Percentiles rank a stretch among this genome's conserved stretches.
Conservation (phyloP, 2,113 vertebrate species). For the Prunella himalayana region DNA sequence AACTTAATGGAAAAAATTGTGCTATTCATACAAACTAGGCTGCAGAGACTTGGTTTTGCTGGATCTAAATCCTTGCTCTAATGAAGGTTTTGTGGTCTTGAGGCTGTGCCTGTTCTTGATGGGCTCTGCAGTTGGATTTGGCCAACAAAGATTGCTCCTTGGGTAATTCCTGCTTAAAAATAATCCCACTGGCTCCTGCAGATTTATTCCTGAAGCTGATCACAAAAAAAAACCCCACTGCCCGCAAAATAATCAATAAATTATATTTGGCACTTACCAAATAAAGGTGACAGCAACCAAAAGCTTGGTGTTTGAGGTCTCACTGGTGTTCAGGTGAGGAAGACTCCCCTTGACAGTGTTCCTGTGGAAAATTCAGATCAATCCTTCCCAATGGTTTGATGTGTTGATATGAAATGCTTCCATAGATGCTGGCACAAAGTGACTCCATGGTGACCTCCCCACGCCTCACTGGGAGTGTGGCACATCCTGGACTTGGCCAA, state of each 20-base stretch:
- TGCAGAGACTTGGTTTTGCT: not conserved
- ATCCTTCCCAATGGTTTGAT: not conserved
- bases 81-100: not conserved
- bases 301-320: not conserved
- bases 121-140: not conserved
- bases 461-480: rapidly evolving
- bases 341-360: not conserved
- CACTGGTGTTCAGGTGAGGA: not conserved
- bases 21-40: not conserved
- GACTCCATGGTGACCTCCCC: not conserved
- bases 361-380: not conserved
- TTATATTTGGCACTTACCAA: not conserved
- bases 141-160: not conserved
- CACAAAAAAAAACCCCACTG: not conserved
- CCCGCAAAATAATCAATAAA: not conserved
- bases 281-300: not conserved
- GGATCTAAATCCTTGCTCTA: not conserved
- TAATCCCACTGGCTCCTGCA: not conserved
- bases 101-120: rapidly evolving
- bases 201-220: not conserved
- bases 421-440: not conserved
- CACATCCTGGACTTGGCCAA: not conserved
- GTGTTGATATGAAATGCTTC: not conserved
- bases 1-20: not conserved
- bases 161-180: not conserved